Evolutionary conservation across 2,113 vertebrate genomes (phyloP).

Genomic region (Mungos mungo): DNA sequence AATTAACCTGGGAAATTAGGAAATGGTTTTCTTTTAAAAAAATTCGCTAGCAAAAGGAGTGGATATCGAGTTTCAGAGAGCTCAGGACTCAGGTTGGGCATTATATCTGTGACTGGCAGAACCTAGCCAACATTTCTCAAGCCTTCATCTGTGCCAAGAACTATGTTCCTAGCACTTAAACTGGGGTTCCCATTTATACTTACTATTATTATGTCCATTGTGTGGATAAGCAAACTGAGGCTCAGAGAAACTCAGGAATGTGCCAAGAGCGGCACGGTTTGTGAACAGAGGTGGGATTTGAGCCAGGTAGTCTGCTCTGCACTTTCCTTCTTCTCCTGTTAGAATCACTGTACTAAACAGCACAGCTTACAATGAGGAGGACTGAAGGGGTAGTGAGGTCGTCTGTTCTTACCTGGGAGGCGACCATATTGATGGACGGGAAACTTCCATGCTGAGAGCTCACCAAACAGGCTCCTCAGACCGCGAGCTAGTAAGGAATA

Average conservation of each 20-base stretch:
- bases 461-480: neutral
- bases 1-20: neutral
- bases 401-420: neutral
- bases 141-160: neutral
- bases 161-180: neutral
- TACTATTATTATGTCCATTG: too few species aligned
- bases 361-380: neutral
- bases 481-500: neutral
- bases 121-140: neutral
- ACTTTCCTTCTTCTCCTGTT: neutral
- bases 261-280: neutral
- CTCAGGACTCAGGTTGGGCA: neutral
- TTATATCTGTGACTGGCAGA: neutral
- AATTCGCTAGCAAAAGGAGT: neutral
- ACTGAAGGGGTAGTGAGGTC: neutral
- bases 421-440: too few species aligned
- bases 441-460: neutral
- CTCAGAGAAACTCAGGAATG: neutral
- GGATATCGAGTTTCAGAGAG: neutral
- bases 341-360: neutral
- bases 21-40: neutral
- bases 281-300: neutral
- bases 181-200: neutral
- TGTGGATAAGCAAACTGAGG: neutral
- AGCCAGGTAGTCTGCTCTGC: neutral